Evolutionary conservation across 1,140 invertebrate species (phyloP).

Genomic region (Brachionus paranguensis): DNA sequence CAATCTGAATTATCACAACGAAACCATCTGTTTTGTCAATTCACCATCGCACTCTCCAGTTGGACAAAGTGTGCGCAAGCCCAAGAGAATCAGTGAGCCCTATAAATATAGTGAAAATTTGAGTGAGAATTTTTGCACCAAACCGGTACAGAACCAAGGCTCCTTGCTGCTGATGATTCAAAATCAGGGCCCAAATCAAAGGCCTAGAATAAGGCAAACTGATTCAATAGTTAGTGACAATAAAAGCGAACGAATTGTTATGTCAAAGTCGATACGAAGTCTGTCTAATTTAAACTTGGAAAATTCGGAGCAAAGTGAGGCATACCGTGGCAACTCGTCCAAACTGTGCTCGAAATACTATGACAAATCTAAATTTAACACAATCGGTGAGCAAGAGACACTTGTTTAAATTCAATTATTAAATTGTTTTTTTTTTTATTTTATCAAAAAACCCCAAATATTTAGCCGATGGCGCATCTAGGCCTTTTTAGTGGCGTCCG

Average conservation of each 20-base stretch:
- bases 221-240: neutral
- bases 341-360: constrained; percentile 1
- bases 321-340: neutral
- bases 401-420: constrained; percentile 31
- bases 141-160: constrained; percentile 21
- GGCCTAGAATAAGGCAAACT: neutral
- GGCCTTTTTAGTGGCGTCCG: neutral
- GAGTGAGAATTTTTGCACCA: neutral
- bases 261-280: constrained; percentile 17
- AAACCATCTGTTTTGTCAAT: constrained; percentile 19
- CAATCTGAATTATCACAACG: neutral
- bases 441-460: neutral
- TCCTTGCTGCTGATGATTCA: constrained; percentile 16
- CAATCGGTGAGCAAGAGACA: constrained; percentile 39
- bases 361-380: constrained; percentile 36
- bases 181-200: neutral
- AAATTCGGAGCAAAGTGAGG: neutral
- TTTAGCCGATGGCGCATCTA: neutral
- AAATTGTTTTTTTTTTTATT: neutral
- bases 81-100: constrained; percentile 12
- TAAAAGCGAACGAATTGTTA: neutral
- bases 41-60: constrained; percentile 4
- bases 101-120: constrained; percentile 12
- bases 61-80: neutral
- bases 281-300: constrained; percentile 22